Evolutionary conservation across 2,113 vertebrate genomes (phyloP).

Genomic region (Gallinago media): DNA sequence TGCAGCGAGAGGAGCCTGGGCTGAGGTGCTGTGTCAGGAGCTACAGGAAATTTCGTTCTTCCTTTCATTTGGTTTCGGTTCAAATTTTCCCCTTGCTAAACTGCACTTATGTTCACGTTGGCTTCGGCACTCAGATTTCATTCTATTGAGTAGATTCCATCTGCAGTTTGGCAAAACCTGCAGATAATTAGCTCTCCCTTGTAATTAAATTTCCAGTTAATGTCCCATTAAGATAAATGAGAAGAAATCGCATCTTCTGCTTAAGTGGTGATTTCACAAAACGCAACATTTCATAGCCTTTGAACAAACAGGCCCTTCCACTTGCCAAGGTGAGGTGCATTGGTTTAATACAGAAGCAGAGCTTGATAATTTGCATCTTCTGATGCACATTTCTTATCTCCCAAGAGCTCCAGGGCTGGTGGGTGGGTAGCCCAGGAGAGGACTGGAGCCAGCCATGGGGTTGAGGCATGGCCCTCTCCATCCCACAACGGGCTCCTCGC

Average conservation of each 20-base stretch:
- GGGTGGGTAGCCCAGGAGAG: not conserved
- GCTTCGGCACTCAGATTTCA: not conserved
- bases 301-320: conserved; percentile 26
- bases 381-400: not conserved
- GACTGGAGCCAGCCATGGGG: not conserved
- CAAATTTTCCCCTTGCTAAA: not conserved
- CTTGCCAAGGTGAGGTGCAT: not conserved
- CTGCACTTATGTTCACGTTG: not conserved
- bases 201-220: conserved; percentile 66
- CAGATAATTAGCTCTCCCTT: conserved; percentile 50
- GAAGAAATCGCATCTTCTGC: not conserved
- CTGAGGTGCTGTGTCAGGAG: not conserved
- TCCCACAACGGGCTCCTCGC: not conserved
- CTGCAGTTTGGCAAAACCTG: conserved; percentile 52
- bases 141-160: conserved; percentile 32
- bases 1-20: accelerated
- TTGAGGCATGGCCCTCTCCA: too few relatives aligned
- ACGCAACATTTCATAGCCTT: conserved; percentile 16
- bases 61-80: not conserved
- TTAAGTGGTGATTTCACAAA: conserved; percentile 20
- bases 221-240: conserved; percentile 58
- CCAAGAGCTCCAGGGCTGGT: not conserved
- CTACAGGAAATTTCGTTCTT: not conserved
- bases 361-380: not conserved
- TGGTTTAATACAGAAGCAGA: not conserved